A percentile compares a stretch with the other conserved stretches of the same genome.
phyloP scores from a whole-genome alignment of 2,797 vertebrate species.

The Apogon talboti region DNA sequence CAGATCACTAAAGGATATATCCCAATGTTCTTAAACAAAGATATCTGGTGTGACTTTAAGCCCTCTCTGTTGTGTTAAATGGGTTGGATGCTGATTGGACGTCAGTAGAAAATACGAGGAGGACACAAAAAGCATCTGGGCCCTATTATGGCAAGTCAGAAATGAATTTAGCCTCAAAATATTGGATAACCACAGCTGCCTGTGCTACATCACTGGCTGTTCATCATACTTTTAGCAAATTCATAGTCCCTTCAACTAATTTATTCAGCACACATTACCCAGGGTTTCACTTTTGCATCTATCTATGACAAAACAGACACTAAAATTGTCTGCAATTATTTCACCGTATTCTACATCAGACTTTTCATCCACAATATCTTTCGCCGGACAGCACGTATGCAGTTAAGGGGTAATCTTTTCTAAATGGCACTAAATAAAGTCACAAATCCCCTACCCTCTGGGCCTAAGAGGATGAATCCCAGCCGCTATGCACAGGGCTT shows the following conservation, averaged over 20 bases:
- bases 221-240: slow-evolving; percentile 16
- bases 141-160: slow-evolving; percentile 43
- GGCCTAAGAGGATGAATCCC: slow-evolving; percentile 83
- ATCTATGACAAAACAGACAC: not conserved
- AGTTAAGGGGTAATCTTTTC: slow-evolving; percentile 80
- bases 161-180: slow-evolving; percentile 41
- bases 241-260: not conserved
- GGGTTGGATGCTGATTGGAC: slow-evolving; percentile 64
- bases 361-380: slow-evolving; percentile 62
- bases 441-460: slow-evolving; percentile 71
- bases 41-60: slow-evolving; percentile 63
- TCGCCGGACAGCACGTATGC: slow-evolving; percentile 51
- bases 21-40: slow-evolving; percentile 68
- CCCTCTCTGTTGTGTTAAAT: slow-evolving; percentile 51
- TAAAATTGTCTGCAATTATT: slow-evolving; percentile 40
- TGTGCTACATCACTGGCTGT: slow-evolving; percentile 38
- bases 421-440: slow-evolving; percentile 83
- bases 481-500: slow-evolving; percentile 69
- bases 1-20: slow-evolving; percentile 70
- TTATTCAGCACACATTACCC: not conserved
- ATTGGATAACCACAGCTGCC: slow-evolving; percentile 16
- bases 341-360: slow-evolving; percentile 24
- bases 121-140: slow-evolving; percentile 53
- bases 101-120: slow-evolving; percentile 52
- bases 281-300: slow-evolving; percentile 11